Conservation (phyloP, 2,797 vertebrate species). For the Poeciliopsis presidionis region DNA sequence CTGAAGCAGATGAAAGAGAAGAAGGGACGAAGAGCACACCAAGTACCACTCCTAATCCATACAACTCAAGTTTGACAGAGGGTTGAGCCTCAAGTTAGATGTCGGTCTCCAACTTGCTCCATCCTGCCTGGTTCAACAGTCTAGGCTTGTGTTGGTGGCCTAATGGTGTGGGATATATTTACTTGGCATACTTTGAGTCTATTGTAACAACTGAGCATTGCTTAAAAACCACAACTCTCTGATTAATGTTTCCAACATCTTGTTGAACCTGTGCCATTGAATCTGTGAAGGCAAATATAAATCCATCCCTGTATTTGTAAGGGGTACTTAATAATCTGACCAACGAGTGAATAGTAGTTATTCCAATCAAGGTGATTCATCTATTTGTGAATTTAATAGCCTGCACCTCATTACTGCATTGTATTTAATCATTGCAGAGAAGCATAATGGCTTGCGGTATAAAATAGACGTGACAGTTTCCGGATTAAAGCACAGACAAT, state of each 20-base stretch:
- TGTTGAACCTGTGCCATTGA: neutral
- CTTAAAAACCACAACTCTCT: neutral
- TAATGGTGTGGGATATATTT: neutral
- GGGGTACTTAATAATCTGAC: neutral
- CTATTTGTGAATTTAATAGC: neutral
- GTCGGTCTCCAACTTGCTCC: neutral
- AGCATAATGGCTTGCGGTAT: slow-evolving; percentile 12
- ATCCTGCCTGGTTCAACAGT: neutral
- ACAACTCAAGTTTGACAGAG: neutral
- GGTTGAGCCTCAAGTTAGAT: neutral
- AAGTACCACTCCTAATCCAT: neutral
- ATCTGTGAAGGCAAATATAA: neutral
- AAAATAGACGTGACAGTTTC: slow-evolving; percentile 6
- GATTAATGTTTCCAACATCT: neutral
- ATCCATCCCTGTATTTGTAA: neutral
- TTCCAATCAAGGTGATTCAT: slow-evolving; percentile 8
- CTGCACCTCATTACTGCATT: neutral
- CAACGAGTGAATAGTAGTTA: neutral
- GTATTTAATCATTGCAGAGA: slow-evolving; percentile 11
- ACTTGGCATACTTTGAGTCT: neutral
- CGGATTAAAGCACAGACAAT: slow-evolving; percentile 13
- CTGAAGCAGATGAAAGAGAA: neutral
- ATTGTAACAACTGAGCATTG: neutral
- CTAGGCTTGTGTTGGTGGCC: neutral
- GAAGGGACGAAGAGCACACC: neutral